Evolutionary conservation across 2,113 vertebrate genomes (phyloP).

Genomic region (Vulpes lagopus): DNA sequence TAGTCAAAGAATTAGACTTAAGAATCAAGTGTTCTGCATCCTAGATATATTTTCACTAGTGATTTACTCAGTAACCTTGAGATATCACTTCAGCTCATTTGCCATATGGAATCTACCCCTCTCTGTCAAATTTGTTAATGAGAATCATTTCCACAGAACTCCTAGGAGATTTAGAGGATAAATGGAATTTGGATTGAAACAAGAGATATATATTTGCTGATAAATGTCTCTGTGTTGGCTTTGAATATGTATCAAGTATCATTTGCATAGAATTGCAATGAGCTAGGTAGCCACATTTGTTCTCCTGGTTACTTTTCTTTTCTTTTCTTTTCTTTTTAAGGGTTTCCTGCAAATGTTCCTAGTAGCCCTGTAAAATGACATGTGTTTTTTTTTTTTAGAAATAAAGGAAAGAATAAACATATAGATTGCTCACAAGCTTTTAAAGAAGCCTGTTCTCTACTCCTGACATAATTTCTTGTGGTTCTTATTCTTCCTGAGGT

Average conservation of each 20-base stretch:
- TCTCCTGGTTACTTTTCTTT: neutral
- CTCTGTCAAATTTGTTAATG: constrained; percentile 44
- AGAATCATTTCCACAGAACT: constrained; percentile 37
- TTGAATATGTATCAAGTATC: neutral
- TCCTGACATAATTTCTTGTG: constrained; percentile 1
- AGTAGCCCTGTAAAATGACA: neutral
- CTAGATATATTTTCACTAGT: neutral
- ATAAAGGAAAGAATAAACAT: constrained; percentile 16
- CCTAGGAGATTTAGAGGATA: neutral
- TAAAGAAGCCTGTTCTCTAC: neutral
- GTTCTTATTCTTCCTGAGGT: constrained; percentile 13
- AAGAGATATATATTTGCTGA: neutral
- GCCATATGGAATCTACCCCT: neutral
- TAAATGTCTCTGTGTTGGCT: neutral
- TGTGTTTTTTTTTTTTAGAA: neutral
- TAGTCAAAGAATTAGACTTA: neutral
- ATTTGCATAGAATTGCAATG: neutral
- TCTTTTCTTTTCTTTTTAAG: neutral
- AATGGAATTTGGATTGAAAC: constrained; percentile 5
- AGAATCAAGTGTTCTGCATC: neutral
- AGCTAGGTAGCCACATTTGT: neutral
- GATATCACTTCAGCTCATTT: neutral
- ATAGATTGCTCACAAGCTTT: neutral
- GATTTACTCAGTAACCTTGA: constrained; percentile 40
- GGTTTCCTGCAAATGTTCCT: neutral